phyloP scores from a whole-genome alignment of 1,140 invertebrate genomes.

The Nylanderia fulva region DNA sequence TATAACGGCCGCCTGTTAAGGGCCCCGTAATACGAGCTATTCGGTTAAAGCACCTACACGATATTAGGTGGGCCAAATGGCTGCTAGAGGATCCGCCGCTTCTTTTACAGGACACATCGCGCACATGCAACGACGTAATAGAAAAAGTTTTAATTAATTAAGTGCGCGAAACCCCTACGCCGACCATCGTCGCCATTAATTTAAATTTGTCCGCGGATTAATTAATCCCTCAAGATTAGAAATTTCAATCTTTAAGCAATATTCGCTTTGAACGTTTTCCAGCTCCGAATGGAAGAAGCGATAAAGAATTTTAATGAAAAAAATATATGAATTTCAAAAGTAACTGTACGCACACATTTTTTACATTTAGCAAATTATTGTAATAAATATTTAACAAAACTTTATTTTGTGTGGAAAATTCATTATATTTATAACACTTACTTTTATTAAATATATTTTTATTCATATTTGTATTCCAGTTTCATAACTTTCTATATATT shows the following conservation, averaged over 20 bases:
- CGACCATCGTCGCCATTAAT: conserved; percentile 4
- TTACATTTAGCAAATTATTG: too few species aligned
- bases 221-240: conserved; percentile 28
- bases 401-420: too few species aligned
- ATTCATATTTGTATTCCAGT: background rate
- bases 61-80: conserved; percentile 49
- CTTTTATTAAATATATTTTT: too few species aligned
- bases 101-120: conserved; percentile 42
- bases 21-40: conserved; percentile 73
- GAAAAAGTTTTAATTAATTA: conserved; percentile 64
- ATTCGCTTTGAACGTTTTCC: background rate
- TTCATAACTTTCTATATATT: background rate
- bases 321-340: background rate
- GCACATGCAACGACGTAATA: conserved; percentile 52
- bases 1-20: conserved; percentile 79
- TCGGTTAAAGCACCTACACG: conserved; percentile 72
- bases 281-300: background rate
- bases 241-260: background rate
- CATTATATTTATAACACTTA: too few species aligned
- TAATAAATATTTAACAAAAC: too few species aligned
- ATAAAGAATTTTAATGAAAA: conserved; percentile 1
- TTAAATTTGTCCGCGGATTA: conserved; percentile 10
- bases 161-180: background rate
- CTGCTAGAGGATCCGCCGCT: conserved; percentile 35
- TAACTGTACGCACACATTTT: too few species aligned